Evolutionary conservation across 2,113 vertebrate genomes (phyloP), one percentile per base, ranked within the genome.

Genomic region (Chauna torquata): DNA sequence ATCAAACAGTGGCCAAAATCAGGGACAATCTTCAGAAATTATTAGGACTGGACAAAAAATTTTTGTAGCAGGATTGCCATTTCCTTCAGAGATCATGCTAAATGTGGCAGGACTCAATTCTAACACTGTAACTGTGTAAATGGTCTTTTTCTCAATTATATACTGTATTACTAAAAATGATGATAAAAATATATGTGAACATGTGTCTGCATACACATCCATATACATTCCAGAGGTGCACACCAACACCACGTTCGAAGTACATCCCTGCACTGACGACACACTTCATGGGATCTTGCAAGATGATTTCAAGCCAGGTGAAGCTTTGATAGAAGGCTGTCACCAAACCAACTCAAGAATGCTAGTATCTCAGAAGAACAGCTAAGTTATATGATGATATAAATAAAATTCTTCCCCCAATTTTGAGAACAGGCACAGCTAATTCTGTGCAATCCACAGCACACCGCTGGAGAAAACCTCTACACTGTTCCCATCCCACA

Each of bases 221-320:
- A 68, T 4, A 7, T 30, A 32, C 4, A 6, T 69, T 64, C 27
- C 66, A 75, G 47, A 69, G 42, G 34, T 6, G 10, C 0, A 0
- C 13, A 70, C 6, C 34, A 22, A 23, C 20, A 32, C 25, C 25
- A 58, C 36, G 40, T 38, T 0, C 69, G 44, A 55, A 74, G 25
- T 58, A 74, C 3, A 8, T 13, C 47, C 38, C 52, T n/a, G 44
- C 18, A 32, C 34, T 62, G 34, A 28, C 24, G 36, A 42, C 5
- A 8, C 5, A 14, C 16, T 30, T 47, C 30, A 52, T 20, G 8
- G 12, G 20, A 57, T 36, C 36, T 52, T 44, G 30, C 36, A 50
- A 13, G 38, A 42, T 20, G 62, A 20, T 18, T 65, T 42, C 62
- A 65, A 65, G 27, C 18, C 62, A 65, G 11, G 38, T 42, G 38